Conservation (phyloP, 2,797 vertebrate species). For the Sebastes reedi region DNA sequence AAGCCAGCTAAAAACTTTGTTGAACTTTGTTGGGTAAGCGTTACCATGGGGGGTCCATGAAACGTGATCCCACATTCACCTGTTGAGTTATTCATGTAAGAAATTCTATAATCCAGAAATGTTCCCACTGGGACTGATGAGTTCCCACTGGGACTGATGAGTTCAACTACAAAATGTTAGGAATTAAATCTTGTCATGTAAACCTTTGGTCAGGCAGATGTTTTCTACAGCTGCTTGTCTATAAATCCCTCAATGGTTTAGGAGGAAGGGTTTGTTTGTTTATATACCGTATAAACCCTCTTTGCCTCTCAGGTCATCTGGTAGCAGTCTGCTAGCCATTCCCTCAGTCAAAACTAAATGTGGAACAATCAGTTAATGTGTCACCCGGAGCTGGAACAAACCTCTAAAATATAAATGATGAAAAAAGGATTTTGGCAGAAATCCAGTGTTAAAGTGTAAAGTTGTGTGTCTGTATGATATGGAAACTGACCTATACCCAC, state of each 20-base stretch:
- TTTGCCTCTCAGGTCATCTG: neutral
- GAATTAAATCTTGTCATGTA: neutral
- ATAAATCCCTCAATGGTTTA: neutral
- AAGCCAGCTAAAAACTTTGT: too few relatives aligned
- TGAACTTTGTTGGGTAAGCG: too few relatives aligned
- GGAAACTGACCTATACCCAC: neutral
- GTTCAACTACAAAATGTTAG: neutral
- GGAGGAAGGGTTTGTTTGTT: neutral
- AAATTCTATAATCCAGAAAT: too few relatives aligned
- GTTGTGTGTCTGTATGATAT: neutral
- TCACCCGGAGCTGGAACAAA: neutral
- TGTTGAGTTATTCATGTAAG: neutral
- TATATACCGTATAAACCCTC: neutral
- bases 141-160: neutral
- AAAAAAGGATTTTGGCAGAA: neutral
- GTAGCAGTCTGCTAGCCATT: neutral
- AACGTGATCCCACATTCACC: neutral
- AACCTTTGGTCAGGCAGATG: conserved; percentile 19
- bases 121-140: neutral
- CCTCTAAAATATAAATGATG: neutral
- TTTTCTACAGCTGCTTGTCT: neutral
- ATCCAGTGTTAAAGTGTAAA: neutral
- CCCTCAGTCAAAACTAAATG: neutral
- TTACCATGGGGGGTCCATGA: neutral
- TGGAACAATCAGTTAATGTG: neutral